These are phyloP conservation scores for Chaetogeoica ovagalla DNA, from an alignment of 2,888 invertebrate species.

Conservation along the genomic window DNA sequence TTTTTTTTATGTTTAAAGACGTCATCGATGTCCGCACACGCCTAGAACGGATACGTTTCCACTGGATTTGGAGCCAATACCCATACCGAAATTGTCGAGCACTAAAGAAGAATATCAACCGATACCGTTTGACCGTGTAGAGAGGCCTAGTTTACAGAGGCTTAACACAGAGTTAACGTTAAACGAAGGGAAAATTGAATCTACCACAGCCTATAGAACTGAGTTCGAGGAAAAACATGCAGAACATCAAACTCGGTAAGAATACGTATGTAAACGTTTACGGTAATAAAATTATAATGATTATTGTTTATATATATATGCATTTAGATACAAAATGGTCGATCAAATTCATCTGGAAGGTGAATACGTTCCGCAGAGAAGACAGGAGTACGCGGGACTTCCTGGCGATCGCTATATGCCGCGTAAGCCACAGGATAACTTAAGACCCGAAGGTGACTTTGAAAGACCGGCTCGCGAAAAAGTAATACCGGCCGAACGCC, in stretches of 20 bases:
- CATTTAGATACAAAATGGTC: constrained; percentile 59
- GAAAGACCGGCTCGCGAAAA: constrained; percentile 62
- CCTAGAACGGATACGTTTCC: constrained; percentile 58
- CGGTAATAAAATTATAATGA: background rate
- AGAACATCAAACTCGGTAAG: constrained; percentile 65
- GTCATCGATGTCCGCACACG: constrained; percentile 81
- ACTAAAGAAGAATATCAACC: constrained; percentile 58
- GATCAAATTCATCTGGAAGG: constrained; percentile 76
- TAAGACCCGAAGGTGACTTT: constrained; percentile 62
- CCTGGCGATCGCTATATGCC: constrained; percentile 57
- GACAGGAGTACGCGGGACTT: constrained; percentile 62
- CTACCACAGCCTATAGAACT: constrained; percentile 67
- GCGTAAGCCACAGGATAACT: constrained; percentile 58
- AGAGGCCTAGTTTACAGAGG: constrained; percentile 58
- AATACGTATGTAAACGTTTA: background rate
- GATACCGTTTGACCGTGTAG: constrained; percentile 58
- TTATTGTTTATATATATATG: background rate
- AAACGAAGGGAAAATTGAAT: constrained; percentile 59
- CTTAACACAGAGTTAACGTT: constrained; percentile 58
- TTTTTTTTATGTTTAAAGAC: constrained; percentile 65
- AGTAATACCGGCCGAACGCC: constrained; percentile 61
- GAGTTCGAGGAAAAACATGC: constrained; percentile 71
- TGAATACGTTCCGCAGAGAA: constrained; percentile 64
- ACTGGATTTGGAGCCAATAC: constrained; percentile 56
- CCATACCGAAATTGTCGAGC: constrained; percentile 56